A percentile compares a stretch with the other conserved stretches of the same genome.
Evolutionary conservation across 2,797 vertebrate species (phyloP).

Genomic region (Darevskia mixta): DNA sequence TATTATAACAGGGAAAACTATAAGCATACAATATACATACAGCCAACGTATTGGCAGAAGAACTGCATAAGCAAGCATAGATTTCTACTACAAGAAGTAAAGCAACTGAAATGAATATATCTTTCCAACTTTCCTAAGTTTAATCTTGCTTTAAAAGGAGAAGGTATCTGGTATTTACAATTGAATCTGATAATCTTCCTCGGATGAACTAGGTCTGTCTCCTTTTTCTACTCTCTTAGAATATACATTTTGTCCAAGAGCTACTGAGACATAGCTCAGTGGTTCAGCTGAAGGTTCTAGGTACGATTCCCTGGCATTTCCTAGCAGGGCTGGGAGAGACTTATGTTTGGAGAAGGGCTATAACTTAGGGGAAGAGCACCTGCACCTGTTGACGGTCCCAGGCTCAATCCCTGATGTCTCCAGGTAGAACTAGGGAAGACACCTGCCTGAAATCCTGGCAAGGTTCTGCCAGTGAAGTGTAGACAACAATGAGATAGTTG

Average conservation of each 20-base stretch:
- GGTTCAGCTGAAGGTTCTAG: no score
- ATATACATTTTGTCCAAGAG: neutral
- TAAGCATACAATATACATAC: neutral
- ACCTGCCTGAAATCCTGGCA: no score
- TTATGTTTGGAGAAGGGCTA: no score
- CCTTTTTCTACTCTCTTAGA: neutral
- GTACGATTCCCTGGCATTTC: no score
- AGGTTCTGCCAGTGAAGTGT: no score
- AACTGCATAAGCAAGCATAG: conserved; percentile 26
- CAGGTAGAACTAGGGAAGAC: no score
- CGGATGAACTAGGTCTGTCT: neutral
- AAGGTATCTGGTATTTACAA: conserved; percentile 32
- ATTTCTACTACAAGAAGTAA: conserved; percentile 21
- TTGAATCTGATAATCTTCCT: conserved; percentile 14
- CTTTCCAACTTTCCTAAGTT: conserved; percentile 31
- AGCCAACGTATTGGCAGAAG: neutral
- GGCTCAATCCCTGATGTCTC: no score
- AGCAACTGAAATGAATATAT: conserved; percentile 13
- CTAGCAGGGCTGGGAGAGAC: no score
- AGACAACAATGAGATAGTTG: no score
- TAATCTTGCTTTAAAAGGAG: neutral
- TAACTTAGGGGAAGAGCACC: no score
- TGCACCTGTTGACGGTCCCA: no score
- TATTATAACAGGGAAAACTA: conserved; percentile 3
- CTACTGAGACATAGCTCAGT: no score